Conservation (phyloP, 2,888 invertebrate genomes). For the Agrenia bidenticulata region DNA sequence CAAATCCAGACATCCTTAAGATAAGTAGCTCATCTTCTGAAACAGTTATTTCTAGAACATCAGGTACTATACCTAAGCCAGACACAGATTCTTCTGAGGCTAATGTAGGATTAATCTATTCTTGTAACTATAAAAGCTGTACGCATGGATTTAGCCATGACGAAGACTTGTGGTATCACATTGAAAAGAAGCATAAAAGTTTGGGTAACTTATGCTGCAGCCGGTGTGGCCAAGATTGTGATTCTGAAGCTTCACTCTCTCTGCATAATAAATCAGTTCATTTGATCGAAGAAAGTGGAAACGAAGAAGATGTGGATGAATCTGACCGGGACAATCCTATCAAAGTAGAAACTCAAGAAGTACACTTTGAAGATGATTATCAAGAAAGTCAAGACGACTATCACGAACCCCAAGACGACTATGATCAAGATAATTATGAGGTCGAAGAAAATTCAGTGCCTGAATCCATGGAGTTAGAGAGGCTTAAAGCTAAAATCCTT, state of each 20-base stretch:
- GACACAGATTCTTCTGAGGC: not conserved
- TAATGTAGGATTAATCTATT: not conserved
- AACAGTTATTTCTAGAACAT: not conserved
- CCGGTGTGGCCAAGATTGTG: slow-evolving; percentile 2
- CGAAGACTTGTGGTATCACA: slow-evolving; percentile 16
- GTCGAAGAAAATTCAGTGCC: too few relatives aligned
- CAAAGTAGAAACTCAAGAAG: not conserved
- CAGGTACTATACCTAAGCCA: not conserved
- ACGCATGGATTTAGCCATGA: slow-evolving; percentile 5
- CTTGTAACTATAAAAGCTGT: slow-evolving; percentile 4
- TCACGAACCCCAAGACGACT: not conserved
- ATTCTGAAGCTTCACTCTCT: not conserved
- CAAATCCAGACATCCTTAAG: too few relatives aligned
- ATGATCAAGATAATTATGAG: too few relatives aligned
- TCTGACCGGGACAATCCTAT: not conserved
- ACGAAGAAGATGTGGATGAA: not conserved
- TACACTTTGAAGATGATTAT: not conserved
- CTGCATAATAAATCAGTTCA: slow-evolving; percentile 6
- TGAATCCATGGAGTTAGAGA: too few relatives aligned
- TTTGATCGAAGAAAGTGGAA: not conserved
- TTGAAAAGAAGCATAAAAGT: slow-evolving; percentile 4
- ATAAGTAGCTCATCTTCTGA: too few relatives aligned
- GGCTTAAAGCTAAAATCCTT: too few relatives aligned
- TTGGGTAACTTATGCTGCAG: slow-evolving; percentile 2
- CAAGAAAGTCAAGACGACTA: not conserved